phyloP scores from a whole-genome alignment of 1,140 invertebrate genomes.

The Globodera rostochiensis region DNA sequence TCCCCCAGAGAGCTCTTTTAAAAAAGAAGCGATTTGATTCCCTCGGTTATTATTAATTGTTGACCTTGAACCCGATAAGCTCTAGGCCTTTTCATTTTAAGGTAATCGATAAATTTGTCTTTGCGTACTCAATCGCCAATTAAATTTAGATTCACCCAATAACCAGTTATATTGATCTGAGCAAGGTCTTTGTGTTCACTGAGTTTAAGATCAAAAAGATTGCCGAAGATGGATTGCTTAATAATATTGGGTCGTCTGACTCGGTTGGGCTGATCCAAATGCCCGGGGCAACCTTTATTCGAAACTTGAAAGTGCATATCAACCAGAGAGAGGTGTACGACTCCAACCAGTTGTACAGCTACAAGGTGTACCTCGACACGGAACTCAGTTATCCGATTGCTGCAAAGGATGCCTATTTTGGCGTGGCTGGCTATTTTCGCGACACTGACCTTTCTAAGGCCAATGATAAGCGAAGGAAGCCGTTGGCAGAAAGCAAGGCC shows the following conservation, averaged over 20 bases:
- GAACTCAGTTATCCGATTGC: neutral
- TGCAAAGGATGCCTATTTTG: slow-evolving; percentile 6
- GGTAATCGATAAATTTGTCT: no score
- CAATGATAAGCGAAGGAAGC: neutral
- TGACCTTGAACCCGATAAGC: neutral
- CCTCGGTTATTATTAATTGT: neutral
- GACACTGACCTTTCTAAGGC: neutral
- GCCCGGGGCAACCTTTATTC: neutral
- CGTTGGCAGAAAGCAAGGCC: neutral
- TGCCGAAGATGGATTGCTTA: neutral
- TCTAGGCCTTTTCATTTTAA: neutral
- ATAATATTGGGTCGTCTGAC: neutral
- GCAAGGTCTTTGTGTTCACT: neutral
- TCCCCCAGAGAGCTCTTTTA: neutral
- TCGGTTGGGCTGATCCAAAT: neutral
- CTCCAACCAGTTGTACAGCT: slow-evolving; percentile 7
- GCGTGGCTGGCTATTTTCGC: neutral
- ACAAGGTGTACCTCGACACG: slow-evolving; percentile 1
- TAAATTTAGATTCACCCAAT: slow-evolving; percentile 5
- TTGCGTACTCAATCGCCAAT: no score
- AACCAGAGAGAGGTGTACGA: slow-evolving; percentile 16
- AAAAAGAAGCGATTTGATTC: neutral
- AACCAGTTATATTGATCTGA: slow-evolving; percentile 1
- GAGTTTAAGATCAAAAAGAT: neutral
- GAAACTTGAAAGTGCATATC: slow-evolving; percentile 5